Conservation (phyloP, 2,113 vertebrate genomes). For the Lepisosteus oculatus region DNA sequence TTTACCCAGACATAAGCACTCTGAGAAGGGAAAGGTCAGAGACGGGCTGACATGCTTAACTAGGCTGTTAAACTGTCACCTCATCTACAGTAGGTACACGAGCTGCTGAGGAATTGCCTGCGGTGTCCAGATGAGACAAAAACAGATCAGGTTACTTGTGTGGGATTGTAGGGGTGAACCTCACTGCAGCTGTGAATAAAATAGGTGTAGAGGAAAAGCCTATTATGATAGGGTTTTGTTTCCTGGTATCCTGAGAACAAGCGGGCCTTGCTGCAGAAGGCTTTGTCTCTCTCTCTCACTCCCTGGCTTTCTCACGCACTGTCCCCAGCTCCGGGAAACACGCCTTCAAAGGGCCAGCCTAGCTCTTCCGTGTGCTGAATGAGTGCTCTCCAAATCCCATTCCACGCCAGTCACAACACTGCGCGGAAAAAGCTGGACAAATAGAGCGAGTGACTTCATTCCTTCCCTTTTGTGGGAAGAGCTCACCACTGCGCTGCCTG, state of each 20-base stretch:
- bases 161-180: background rate
- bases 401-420: slow-evolving; percentile 19
- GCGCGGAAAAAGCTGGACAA: slow-evolving; percentile 3
- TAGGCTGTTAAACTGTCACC: slow-evolving; percentile 25
- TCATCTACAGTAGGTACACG: slow-evolving; percentile 26
- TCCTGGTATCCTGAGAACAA: slow-evolving; percentile 41
- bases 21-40: slow-evolving; percentile 3
- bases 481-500: slow-evolving; percentile 7
- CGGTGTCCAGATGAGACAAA: background rate
- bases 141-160: background rate
- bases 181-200: slow-evolving; percentile 18
- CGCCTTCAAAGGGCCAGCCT: slow-evolving; percentile 9
- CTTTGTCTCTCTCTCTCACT: slow-evolving; percentile 10
- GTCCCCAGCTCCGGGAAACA: background rate
- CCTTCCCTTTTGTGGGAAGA: slow-evolving; percentile 14
- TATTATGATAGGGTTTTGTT: slow-evolving; percentile 39
- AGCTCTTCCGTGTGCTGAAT: slow-evolving; percentile 9
- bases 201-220: slow-evolving; percentile 29
- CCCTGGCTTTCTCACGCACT: slow-evolving; percentile 2
- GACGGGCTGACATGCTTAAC: background rate
- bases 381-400: slow-evolving; percentile 15
- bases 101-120: slow-evolving; percentile 19
- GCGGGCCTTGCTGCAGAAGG: slow-evolving; percentile 12
- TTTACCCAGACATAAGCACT: background rate
- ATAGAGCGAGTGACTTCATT: slow-evolving; percentile 15